Percentiles rank a stretch among this genome's conserved stretches.
Conservation (phyloP, 2,888 invertebrate genomes). For the Sepioteuthis lessoniana region DNA sequence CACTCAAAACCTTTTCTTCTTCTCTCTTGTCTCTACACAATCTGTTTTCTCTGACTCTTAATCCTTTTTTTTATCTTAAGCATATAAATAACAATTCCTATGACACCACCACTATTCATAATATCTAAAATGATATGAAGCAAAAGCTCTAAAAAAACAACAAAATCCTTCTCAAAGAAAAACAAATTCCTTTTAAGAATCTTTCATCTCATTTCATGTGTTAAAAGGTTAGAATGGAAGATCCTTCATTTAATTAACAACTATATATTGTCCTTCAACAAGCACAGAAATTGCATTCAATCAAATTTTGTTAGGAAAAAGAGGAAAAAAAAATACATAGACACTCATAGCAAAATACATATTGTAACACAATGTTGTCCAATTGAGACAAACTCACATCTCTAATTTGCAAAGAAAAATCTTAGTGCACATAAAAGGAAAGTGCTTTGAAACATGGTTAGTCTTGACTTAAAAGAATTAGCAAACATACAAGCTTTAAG, state of each 20-base stretch:
- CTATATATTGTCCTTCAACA: neutral
- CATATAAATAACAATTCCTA: neutral
- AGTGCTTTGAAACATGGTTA: neutral
- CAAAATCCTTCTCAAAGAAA: neutral
- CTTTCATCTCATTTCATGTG: slow-evolving; percentile 21
- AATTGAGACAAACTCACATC: neutral
- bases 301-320: neutral
- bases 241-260: neutral
- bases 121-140: neutral
- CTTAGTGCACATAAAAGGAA: neutral
- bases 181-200: neutral
- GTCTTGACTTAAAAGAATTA: slow-evolving; percentile 8
- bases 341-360: neutral
- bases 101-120: neutral
- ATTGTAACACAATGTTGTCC: neutral
- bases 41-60: neutral
- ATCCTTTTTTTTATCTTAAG: neutral
- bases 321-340: too few relatives aligned
- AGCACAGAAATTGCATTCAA: neutral
- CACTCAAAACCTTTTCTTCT: neutral
- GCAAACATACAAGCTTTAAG: neutral
- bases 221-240: neutral
- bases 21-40: neutral
- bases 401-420: slow-evolving; percentile 33
- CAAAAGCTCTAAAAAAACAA: neutral